phyloP scores from a whole-genome alignment of 37 sponge, comb jelly and placozoan species.

The Tethya wilhelma region DNA sequence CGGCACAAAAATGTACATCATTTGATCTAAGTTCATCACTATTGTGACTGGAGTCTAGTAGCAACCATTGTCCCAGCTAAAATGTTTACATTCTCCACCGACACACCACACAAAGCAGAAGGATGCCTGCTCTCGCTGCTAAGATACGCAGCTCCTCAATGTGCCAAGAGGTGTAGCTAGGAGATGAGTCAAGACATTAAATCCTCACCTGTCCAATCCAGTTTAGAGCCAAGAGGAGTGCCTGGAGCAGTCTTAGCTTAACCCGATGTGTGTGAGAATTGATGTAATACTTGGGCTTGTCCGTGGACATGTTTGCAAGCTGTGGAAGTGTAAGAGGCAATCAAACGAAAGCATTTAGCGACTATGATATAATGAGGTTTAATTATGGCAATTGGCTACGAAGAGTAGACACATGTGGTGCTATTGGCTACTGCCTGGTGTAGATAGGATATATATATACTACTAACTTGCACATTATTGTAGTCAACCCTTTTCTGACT shows the following conservation, averaged over 20 bases:
- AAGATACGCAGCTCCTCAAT: no score
- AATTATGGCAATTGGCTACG: no score
- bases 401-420: no score
- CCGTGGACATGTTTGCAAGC: conserved; percentile 14
- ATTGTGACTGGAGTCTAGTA: background rate
- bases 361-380: no score
- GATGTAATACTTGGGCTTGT: conserved; percentile 59
- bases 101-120: background rate
- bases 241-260: conserved; percentile 68
- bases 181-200: no score
- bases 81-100: background rate
- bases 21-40: no score
- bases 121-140: no score
- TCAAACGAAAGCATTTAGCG: background rate
- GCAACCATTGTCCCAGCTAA: background rate
- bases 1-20: background rate
- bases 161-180: no score
- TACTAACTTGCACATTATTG: no score
- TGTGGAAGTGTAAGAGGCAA: background rate
- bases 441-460: no score
- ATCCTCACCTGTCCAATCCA: conserved; percentile 27
- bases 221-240: conserved; percentile 36
- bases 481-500: no score
- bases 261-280: conserved; percentile 68
- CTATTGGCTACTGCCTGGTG: no score